Base-by-base conservation (phyloP, 2,888 invertebrate species). In the Temnothorax ravouxi region DNA sequence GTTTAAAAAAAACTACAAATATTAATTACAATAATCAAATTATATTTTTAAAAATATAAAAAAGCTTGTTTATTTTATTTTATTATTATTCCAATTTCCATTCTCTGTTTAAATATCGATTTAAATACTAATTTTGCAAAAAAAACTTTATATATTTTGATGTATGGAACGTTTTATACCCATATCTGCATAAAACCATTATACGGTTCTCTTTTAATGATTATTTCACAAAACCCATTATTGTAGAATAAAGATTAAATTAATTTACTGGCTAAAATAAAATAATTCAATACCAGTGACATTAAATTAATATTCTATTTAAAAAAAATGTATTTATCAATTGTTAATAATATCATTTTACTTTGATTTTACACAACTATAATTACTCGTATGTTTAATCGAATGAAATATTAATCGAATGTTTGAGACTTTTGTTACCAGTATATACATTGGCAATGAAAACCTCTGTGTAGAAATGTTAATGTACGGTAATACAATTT, bases 251-350 rank as follows among this genome's bases (percentile, higher is more conserved):
- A 59, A 79, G n/a, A 47, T 59, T 47, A 79, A 59, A 59, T 47
- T 59, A 79, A 59, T 79, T 72, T 59, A 59, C 3, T 5, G 13
- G n/a, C 21, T 79, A 6, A 34, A 71, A 72, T 71, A 71, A 59
- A 71, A 72, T 71, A 71, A 79, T 79, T 79, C 21, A 38, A 79
- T 47, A 59, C 9, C 71, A 54, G 41, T 77, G 44, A 59, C 47
- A 72, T 79, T 59, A 79, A 71, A 79, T 79, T 79, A 71, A 47
- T 79, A 59, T 71, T 79, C 18, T 56, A 59, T 44, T 41, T 44
- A 67, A 11, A 79, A 79, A 79, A 77, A 67, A 71, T 71, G 3
- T n/a, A 59, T 79, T 69, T 79, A 59, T 71, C 13, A 59, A 72
- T 71, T 21, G 13, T 79, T 79, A 71, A 56, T 69, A 69, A 71